These are phyloP conservation scores for Peromyscus polionotus DNA, from an alignment of 2,113 vertebrate species.

Conservation along the genomic window DNA sequence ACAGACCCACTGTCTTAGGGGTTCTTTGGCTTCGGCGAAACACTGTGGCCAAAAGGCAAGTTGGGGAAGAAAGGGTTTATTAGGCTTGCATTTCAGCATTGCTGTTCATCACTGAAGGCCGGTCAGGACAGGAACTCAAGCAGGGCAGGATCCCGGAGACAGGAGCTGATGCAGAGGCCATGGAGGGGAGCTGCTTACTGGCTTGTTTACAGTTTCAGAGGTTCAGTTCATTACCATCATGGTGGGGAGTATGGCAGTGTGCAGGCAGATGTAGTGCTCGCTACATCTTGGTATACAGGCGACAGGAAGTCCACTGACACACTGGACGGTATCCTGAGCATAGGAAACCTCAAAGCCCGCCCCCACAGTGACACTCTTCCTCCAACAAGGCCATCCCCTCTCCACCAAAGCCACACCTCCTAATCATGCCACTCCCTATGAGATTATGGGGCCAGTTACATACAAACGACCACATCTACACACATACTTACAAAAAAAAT, in stretches of 20 bases:
- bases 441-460: not conserved
- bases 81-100: not conserved
- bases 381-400: not conserved
- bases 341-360: not conserved
- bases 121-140: not conserved
- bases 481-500: not conserved
- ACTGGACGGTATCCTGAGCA: not conserved
- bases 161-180: not conserved
- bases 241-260: not conserved
- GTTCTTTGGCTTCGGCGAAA: not conserved
- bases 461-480: not conserved
- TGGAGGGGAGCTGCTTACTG: not conserved
- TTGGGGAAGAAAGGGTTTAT: not conserved
- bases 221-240: not conserved
- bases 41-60: not conserved
- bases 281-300: not conserved
- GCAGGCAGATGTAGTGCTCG: not conserved
- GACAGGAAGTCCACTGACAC: not conserved
- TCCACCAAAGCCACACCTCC: not conserved
- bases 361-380: not conserved
- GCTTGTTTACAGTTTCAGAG: not conserved
- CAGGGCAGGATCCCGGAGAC: not conserved
- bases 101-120: not conserved
- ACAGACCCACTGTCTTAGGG: not conserved
- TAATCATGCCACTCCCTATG: not conserved